These are phyloP conservation scores for Clepsis dumicolana DNA, from an alignment of 2,888 invertebrate species.

Conservation along the genomic window DNA sequence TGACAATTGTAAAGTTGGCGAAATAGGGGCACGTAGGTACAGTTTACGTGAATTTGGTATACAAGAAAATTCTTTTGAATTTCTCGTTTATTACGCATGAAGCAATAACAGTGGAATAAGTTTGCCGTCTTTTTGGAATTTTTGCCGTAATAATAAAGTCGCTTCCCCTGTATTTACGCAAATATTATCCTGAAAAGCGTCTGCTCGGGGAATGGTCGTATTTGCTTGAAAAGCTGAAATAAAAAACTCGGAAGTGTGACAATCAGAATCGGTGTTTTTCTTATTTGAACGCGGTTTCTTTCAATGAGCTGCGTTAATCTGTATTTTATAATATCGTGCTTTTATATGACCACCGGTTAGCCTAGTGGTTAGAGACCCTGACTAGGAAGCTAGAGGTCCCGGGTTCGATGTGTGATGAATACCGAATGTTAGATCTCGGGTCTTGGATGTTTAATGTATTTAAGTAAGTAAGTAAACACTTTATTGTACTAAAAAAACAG, in stretches of 20 bases:
- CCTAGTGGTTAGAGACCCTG: no score
- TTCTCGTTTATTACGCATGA: conserved; percentile 30
- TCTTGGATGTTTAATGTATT: no score
- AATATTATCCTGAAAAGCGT: conserved; percentile 35
- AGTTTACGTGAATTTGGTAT: neutral
- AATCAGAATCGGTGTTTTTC: conserved; percentile 18
- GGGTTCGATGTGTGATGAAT: no score
- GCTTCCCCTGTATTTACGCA: conserved; percentile 34
- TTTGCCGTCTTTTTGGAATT: conserved; percentile 35
- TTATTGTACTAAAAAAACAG: no score
- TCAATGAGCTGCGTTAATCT: neutral
- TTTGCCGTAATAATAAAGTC: conserved; percentile 38
- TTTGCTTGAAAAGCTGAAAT: conserved; percentile 31
- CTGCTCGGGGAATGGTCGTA: conserved; percentile 21
- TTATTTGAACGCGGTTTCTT: conserved; percentile 9
- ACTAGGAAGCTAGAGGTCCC: no score
- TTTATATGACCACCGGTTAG: no score
- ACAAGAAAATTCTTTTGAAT: neutral
- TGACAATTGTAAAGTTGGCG: no score
- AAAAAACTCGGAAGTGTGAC: conserved; percentile 28
- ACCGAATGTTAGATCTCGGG: no score
- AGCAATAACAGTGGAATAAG: conserved; percentile 35
- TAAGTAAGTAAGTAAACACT: no score
- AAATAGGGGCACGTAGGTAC: neutral
- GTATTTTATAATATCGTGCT: neutral